Conservation (phyloP, 2,888 invertebrate genomes). For the Tetranychus piercei region DNA sequence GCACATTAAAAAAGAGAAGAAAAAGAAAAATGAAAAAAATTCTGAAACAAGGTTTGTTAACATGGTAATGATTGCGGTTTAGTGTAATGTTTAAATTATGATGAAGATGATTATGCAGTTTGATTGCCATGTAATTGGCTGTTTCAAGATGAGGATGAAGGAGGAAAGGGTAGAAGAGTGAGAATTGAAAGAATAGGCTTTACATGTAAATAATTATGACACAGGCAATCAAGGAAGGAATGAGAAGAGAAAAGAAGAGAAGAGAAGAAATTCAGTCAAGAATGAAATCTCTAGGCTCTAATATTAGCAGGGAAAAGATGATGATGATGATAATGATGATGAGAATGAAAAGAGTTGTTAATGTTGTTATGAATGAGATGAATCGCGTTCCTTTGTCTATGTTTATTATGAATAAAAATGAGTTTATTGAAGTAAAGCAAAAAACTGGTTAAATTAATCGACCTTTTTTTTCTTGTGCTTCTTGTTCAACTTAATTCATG, state of each 20-base stretch:
- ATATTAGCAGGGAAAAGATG: not conserved
- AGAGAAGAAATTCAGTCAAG: not conserved
- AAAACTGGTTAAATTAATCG: not conserved
- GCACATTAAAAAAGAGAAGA: no score
- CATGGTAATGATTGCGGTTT: not conserved
- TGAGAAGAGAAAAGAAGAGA: not conserved
- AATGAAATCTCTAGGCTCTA: slow-evolving; percentile 3
- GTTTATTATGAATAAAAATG: not conserved
- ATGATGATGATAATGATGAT: slow-evolving; percentile 4
- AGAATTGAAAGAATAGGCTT: not conserved
- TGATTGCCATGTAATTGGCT: not conserved
- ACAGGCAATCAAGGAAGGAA: not conserved
- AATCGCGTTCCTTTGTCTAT: not conserved
- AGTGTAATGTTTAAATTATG: slow-evolving; percentile 1
- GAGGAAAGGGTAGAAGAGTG: no score
- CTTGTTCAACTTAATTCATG: not conserved
- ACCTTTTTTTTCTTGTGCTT: not conserved
- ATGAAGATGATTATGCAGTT: not conserved
- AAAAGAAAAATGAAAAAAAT: no score
- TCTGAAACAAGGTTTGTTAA: no score
- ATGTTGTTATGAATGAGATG: not conserved
- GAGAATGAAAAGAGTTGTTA: not conserved
- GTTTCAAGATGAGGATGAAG: not conserved
- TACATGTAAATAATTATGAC: not conserved
- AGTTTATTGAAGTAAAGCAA: not conserved